Conservation (phyloP, 2,113 vertebrate species). For the Centropus bengalensis region DNA sequence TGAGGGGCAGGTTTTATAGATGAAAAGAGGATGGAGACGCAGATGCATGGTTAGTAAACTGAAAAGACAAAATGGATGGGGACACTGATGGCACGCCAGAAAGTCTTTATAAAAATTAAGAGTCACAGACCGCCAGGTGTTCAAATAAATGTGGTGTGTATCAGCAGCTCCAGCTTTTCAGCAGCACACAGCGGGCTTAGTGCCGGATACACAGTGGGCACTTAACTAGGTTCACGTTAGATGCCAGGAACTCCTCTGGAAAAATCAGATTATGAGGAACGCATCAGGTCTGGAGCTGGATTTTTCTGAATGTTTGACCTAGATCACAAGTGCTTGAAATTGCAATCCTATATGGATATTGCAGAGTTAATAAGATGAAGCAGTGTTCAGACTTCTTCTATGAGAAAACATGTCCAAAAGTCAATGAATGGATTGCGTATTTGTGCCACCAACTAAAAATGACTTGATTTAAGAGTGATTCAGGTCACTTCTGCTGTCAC, state of each 20-base stretch:
- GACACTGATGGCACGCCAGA: neutral
- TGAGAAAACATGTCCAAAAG: neutral
- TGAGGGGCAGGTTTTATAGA: neutral
- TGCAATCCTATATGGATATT: neutral
- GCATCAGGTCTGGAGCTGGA: neutral
- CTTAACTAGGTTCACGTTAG: neutral
- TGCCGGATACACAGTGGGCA: neutral
- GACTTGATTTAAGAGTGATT: neutral
- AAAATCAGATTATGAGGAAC: neutral
- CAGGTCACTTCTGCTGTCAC: neutral
- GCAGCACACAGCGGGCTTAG: neutral
- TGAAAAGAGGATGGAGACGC: neutral
- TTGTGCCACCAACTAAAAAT: neutral
- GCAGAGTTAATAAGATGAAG: neutral
- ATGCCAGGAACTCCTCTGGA: neutral
- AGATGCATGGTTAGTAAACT: neutral
- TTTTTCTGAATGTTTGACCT: neutral
- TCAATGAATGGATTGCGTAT: neutral
- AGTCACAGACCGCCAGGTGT: neutral
- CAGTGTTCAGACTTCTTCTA: neutral
- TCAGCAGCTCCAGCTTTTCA: conserved; percentile 10
- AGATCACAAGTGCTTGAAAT: neutral
- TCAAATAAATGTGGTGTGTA: neutral
- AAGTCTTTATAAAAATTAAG: neutral
- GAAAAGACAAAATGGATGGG: neutral